A percentile compares a stretch with the other conserved stretches of the same genome.
These are phyloP conservation scores for Salpingus planirostris DNA, from an alignment of 2,888 invertebrate genomes.

Conservation along the genomic window DNA sequence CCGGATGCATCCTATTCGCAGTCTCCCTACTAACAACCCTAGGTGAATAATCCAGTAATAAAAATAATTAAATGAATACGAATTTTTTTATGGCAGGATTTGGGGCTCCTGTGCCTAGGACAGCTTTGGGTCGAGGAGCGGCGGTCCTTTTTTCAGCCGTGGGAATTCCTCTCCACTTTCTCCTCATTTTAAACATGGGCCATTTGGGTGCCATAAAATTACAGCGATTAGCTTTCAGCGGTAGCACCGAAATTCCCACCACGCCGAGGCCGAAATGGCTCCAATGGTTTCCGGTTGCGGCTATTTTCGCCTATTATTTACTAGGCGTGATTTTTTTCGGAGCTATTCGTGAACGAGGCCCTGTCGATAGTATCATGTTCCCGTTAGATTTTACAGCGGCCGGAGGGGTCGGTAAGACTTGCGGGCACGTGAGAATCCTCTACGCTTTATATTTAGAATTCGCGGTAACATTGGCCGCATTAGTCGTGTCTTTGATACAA, in stretches of 20 bases:
- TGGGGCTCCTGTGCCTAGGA: slow-evolving; percentile 63
- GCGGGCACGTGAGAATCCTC: slow-evolving; percentile 49
- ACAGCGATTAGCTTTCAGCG: slow-evolving; percentile 37
- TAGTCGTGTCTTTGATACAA: slow-evolving; percentile 50
- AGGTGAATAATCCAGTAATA: slow-evolving; percentile 40
- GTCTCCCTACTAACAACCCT: slow-evolving; percentile 62
- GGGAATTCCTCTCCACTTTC: slow-evolving; percentile 59
- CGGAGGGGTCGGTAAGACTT: slow-evolving; percentile 55
- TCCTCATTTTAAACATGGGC: slow-evolving; percentile 50
- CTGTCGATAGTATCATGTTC: slow-evolving; percentile 52
- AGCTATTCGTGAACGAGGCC: slow-evolving; percentile 43
- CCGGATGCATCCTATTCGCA: slow-evolving; percentile 59
- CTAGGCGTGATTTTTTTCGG: slow-evolving; percentile 55
- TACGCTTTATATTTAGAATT: slow-evolving; percentile 62
- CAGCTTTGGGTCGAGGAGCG: slow-evolving; percentile 51
- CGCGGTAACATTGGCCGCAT: slow-evolving; percentile 54
- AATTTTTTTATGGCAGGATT: slow-evolving; percentile 46
- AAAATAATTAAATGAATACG: background rate
- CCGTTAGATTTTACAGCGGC: slow-evolving; percentile 63
- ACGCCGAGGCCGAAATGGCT: slow-evolving; percentile 30
- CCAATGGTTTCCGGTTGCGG: slow-evolving; percentile 41
- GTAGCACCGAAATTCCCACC: slow-evolving; percentile 26
- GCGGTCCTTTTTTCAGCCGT: slow-evolving; percentile 56
- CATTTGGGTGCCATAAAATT: slow-evolving; percentile 44
- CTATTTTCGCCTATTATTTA: slow-evolving; percentile 48